Conservation (phyloP, 92 coral and sea anemone genomes). For the Epizoanthus stellaris region DNA sequence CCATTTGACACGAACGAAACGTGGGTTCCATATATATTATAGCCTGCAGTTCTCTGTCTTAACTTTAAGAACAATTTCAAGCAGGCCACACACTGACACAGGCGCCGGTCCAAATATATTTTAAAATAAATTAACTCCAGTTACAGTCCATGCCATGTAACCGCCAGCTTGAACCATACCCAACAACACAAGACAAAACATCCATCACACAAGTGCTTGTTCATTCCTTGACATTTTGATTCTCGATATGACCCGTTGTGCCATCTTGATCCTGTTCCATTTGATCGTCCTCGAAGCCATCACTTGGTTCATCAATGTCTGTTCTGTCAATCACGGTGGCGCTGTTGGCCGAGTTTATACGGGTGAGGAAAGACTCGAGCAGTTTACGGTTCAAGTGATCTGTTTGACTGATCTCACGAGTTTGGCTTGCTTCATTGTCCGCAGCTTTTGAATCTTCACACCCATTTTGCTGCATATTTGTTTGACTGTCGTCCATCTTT, state of each 20-base stretch:
- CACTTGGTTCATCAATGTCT: background rate
- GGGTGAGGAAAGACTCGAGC: slow-evolving; percentile 79
- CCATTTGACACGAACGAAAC: no score
- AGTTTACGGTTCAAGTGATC: slow-evolving; percentile 92
- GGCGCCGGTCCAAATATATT: no score
- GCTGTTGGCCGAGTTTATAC: slow-evolving; percentile 62
- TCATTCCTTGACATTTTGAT: slow-evolving; percentile 23
- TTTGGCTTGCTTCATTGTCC: slow-evolving; percentile 37
- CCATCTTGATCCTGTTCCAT: slow-evolving; percentile 6
- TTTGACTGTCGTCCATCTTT: slow-evolving; percentile 9
- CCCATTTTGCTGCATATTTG: slow-evolving; percentile 31
- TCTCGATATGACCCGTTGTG: background rate
- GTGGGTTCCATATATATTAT: no score
- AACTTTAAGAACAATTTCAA: no score
- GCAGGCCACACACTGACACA: no score
- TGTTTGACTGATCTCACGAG: slow-evolving; percentile 88
- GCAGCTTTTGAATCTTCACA: slow-evolving; percentile 44
- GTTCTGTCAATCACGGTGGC: slow-evolving; percentile 25
- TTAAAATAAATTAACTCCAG: no score
- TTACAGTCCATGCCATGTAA: no score
- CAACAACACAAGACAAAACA: no score
- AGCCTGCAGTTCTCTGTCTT: no score
- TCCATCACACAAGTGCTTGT: background rate
- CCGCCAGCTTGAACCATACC: no score
- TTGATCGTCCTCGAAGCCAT: slow-evolving; percentile 32